Evolutionary conservation across 2,888 invertebrate species (phyloP).

Genomic region (Stenolophus ochropezus): DNA sequence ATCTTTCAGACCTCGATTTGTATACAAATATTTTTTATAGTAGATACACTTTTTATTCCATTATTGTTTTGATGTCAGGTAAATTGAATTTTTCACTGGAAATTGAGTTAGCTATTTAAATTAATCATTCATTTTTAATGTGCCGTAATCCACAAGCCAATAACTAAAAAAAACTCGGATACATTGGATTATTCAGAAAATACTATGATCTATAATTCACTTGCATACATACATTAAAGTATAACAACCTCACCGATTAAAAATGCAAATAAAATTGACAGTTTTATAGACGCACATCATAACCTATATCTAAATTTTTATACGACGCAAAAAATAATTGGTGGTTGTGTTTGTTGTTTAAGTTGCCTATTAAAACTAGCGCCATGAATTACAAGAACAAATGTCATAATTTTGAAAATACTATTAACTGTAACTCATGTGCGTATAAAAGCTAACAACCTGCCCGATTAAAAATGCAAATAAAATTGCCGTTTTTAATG

Average conservation of each 20-base stretch:
- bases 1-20: background rate
- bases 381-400: too few species aligned
- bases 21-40: background rate
- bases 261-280: background rate
- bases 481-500: background rate
- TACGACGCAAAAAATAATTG: too few species aligned
- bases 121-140: background rate
- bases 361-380: too few species aligned
- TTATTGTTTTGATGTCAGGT: background rate
- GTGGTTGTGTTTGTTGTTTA: too few species aligned
- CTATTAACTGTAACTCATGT: background rate
- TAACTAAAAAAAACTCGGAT: background rate
- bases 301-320: too few species aligned
- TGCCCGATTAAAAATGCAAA: background rate
- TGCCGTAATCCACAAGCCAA: background rate
- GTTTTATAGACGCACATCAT: too few species aligned
- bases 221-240: background rate
- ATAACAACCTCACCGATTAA: too few species aligned
- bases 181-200: background rate
- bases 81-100: slow-evolving; percentile 5
- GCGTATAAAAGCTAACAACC: too few species aligned
- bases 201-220: background rate
- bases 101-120: background rate
- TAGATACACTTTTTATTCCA: background rate
- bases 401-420: background rate